phyloP scores from a whole-genome alignment of 2,113 vertebrate species.

The Sinocyclocheilus anophthalmus region DNA sequence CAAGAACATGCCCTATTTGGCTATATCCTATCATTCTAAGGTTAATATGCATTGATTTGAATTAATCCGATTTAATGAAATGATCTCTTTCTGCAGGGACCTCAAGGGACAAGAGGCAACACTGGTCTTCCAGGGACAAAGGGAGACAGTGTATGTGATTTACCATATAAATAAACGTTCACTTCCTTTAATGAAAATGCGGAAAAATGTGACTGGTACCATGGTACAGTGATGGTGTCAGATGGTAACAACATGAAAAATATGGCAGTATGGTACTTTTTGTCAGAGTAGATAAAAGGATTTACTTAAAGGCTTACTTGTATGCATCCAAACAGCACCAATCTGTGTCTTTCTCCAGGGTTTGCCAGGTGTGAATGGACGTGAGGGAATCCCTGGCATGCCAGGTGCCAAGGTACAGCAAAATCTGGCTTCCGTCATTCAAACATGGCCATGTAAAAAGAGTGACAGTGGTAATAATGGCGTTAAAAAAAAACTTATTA shows the following conservation, averaged over 20 bases:
- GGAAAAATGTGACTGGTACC: background rate
- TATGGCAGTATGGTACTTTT: background rate
- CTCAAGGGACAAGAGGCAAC: conserved; percentile 87
- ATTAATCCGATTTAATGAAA: background rate
- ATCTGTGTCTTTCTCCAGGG: conserved; percentile 74
- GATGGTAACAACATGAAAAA: background rate
- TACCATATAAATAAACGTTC: background rate
- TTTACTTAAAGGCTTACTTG: background rate
- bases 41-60: background rate
- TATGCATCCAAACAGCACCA: no score
- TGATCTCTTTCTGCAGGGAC: conserved; percentile 75
- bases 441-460: background rate
- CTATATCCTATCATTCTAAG: background rate
- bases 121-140: conserved; percentile 91
- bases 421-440: background rate
- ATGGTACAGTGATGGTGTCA: background rate
- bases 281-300: background rate
- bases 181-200: background rate
- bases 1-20: background rate
- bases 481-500: background rate
- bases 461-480: conserved; percentile 6
- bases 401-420: conserved; percentile 88
- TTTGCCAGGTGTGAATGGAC: conserved; percentile 88
- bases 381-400: conserved; percentile 94
- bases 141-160: conserved; percentile 86